Evolutionary conservation across 2,797 vertebrate species (phyloP).

Genomic region (Hyperoplus lanceolatus): DNA sequence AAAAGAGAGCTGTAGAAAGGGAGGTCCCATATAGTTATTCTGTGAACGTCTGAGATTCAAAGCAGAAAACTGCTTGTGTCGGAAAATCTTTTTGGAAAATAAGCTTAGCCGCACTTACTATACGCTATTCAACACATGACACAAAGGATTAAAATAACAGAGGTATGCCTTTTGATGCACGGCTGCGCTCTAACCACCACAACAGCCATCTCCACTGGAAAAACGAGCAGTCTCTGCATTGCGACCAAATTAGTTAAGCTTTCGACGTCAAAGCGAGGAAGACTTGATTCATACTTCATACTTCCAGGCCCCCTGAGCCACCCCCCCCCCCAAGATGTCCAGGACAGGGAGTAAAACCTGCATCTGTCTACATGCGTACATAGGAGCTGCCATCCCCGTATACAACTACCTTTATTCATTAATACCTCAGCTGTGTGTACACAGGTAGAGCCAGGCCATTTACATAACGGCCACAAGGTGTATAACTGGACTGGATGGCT

Average conservation of each 20-base stretch:
- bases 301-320: neutral
- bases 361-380: conserved; percentile 5
- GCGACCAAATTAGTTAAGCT: conserved; percentile 24
- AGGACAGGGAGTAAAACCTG: neutral
- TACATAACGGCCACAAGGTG: neutral
- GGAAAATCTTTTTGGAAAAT: neutral
- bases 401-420: neutral
- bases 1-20: neutral
- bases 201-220: neutral
- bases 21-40: too few relatives aligned
- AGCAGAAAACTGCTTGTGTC: neutral
- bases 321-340: conserved; percentile 41
- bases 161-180: neutral
- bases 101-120: neutral
- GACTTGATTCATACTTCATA: conserved; percentile 17
- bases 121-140: neutral
- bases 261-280: neutral
- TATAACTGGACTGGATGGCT: neutral
- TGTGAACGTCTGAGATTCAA: neutral
- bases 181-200: neutral
- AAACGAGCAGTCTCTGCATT: neutral
- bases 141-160: neutral
- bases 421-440: neutral
- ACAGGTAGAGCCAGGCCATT: neutral
- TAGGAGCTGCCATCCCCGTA: neutral